phyloP scores from a whole-genome alignment of 2,888 invertebrate genomes.

The Rhingia campestris region DNA sequence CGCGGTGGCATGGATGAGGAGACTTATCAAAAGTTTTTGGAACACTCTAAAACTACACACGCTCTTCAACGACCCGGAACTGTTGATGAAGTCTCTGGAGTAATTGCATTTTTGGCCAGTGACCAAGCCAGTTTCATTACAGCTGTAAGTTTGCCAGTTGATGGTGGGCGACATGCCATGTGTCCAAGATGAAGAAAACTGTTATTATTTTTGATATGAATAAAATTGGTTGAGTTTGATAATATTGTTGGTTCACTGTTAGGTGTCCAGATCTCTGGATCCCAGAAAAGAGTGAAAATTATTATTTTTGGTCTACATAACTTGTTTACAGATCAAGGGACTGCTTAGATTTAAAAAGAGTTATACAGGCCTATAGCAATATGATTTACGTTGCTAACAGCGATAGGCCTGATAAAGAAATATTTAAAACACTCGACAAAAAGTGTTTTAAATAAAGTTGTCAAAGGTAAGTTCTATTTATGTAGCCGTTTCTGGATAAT shows the following conservation, averaged over 20 bases:
- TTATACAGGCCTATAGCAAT: too few relatives aligned
- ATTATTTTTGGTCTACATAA: too few relatives aligned
- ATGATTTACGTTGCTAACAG: too few relatives aligned
- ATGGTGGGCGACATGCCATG: slow-evolving; percentile 96
- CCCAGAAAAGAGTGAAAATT: too few relatives aligned
- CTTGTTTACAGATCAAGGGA: too few relatives aligned
- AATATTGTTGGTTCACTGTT: background rate
- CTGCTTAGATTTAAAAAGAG: too few relatives aligned
- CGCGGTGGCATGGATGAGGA: slow-evolving; percentile 92
- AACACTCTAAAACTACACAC: slow-evolving; percentile 92
- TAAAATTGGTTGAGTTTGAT: slow-evolving; percentile 23
- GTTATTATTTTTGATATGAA: slow-evolving; percentile 28
- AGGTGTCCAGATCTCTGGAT: too few relatives aligned
- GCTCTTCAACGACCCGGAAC: slow-evolving; percentile 93
- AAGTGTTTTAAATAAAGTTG: too few relatives aligned
- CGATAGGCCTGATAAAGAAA: too few relatives aligned
- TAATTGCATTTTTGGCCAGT: slow-evolving; percentile 95
- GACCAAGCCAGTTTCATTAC: slow-evolving; percentile 94
- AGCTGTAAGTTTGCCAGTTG: slow-evolving; percentile 93
- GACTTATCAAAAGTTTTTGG: slow-evolving; percentile 91
- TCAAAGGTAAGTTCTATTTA: too few relatives aligned
- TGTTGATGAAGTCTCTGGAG: slow-evolving; percentile 92
- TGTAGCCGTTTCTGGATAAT: too few relatives aligned
- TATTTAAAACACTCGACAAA: too few relatives aligned
- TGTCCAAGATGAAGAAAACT: slow-evolving; percentile 88